Conservation (phyloP, 2,113 vertebrate species). For the Zapornia atra region DNA sequence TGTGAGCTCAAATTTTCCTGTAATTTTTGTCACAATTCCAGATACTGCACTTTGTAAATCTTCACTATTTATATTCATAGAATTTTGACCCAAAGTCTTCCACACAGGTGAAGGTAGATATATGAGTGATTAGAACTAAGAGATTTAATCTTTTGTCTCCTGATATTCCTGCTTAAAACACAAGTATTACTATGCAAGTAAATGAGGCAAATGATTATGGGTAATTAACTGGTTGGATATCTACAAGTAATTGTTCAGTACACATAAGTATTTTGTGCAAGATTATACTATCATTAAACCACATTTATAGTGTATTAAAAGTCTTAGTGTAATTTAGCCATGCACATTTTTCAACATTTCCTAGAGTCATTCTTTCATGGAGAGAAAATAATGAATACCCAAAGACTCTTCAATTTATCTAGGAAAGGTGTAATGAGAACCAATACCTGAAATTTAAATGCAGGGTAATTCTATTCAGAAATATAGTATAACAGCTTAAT, state of each 20-base stretch:
- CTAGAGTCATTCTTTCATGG: neutral
- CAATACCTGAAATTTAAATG: neutral
- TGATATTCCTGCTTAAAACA: conserved; percentile 22
- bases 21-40: neutral
- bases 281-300: conserved; percentile 44
- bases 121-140: neutral
- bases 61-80: neutral
- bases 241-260: conserved; percentile 49
- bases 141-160: neutral
- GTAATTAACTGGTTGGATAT: conserved; percentile 54
- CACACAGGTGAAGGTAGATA: neutral
- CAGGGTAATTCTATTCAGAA: neutral
- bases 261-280: conserved; percentile 13
- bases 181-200: neutral
- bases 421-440: neutral
- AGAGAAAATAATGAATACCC: neutral
- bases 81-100: neutral
- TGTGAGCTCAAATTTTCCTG: neutral
- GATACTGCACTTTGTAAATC: neutral
- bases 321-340: conserved; percentile 10
- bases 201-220: conserved; percentile 48
- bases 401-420: neutral
- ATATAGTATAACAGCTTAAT: neutral
- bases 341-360: conserved; percentile 3
- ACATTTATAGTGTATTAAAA: conserved; percentile 35